Evolutionary conservation across 2,797 vertebrate species (phyloP).

Genomic region (Champsocephalus gunnari): DNA sequence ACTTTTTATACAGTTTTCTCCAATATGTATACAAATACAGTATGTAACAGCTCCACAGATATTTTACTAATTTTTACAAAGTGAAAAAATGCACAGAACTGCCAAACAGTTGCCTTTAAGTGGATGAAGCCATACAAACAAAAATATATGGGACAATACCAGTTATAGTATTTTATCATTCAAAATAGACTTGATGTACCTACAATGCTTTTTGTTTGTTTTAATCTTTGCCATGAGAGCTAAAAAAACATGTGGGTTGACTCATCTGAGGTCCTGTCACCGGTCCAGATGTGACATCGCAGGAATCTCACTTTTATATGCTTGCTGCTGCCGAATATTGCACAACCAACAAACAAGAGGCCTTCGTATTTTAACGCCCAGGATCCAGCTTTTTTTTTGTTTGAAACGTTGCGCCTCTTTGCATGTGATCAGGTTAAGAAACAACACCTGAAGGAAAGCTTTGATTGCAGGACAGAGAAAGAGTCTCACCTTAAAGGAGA

Average conservation of each 20-base stretch:
- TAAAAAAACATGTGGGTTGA: constrained; percentile 36
- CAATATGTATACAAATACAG: constrained; percentile 14
- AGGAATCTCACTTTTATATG: constrained; percentile 31
- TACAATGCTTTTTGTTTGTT: constrained; percentile 16
- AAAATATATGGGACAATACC: constrained; percentile 52
- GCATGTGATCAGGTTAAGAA: constrained; percentile 10
- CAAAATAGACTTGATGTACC: constrained; percentile 42
- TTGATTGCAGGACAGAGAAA: background rate
- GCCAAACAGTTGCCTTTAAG: constrained; percentile 59
- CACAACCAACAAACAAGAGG: constrained; percentile 43
- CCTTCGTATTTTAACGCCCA: constrained; percentile 19
- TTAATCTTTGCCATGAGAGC: constrained; percentile 24
- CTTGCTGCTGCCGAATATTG: constrained; percentile 63
- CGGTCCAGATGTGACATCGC: constrained; percentile 26
- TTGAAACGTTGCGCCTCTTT: constrained; percentile 5
- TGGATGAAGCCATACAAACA: constrained; percentile 66
- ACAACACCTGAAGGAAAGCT: background rate
- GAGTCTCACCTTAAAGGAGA: constrained; percentile 16
- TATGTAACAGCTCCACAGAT: constrained; percentile 34
- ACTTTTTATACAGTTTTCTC: constrained; percentile 30
- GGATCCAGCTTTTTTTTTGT: background rate
- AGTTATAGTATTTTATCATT: constrained; percentile 46
- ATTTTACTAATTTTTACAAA: constrained; percentile 30
- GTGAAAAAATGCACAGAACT: constrained; percentile 57
- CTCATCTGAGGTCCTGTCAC: constrained; percentile 33